These are phyloP conservation scores for Leptodactylus fuscus DNA, from an alignment of 2,113 vertebrate genomes.

Conservation along the genomic window DNA sequence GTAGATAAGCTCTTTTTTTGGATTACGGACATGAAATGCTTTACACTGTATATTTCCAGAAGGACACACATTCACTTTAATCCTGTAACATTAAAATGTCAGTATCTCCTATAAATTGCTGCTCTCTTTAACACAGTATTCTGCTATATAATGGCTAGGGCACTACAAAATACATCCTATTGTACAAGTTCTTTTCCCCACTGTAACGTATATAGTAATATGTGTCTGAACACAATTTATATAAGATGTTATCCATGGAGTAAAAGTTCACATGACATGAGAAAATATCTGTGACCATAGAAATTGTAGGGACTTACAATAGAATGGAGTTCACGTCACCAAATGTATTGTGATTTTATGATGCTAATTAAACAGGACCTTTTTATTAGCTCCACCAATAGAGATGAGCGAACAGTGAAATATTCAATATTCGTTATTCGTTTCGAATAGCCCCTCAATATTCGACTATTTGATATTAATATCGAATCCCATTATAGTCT, in stretches of 20 bases:
- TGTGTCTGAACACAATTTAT: background rate
- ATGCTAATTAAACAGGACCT: too few species aligned
- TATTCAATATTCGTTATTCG: too few species aligned
- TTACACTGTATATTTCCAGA: constrained; percentile 24
- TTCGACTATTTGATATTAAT: too few species aligned
- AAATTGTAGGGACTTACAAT: too few species aligned
- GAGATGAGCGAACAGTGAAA: too few species aligned
- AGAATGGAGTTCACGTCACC: too few species aligned
- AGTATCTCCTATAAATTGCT: constrained; percentile 1
- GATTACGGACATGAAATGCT: constrained; percentile 40
- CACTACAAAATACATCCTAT: too few species aligned
- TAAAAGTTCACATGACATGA: background rate
- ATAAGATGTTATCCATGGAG: background rate
- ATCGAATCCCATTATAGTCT: too few species aligned
- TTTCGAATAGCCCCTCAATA: too few species aligned
- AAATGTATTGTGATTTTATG: too few species aligned
- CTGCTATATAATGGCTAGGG: background rate
- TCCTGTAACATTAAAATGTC: constrained; percentile 47
- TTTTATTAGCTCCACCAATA: too few species aligned
- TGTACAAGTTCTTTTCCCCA: background rate
- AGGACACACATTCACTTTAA: constrained; percentile 33
- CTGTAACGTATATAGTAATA: background rate
- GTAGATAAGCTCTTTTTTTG: constrained; percentile 31
- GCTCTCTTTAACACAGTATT: constrained; percentile 9
- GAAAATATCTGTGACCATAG: background rate